phyloP scores from a whole-genome alignment of 1,140 invertebrate species.

The Calliopsis andreniformis region DNA sequence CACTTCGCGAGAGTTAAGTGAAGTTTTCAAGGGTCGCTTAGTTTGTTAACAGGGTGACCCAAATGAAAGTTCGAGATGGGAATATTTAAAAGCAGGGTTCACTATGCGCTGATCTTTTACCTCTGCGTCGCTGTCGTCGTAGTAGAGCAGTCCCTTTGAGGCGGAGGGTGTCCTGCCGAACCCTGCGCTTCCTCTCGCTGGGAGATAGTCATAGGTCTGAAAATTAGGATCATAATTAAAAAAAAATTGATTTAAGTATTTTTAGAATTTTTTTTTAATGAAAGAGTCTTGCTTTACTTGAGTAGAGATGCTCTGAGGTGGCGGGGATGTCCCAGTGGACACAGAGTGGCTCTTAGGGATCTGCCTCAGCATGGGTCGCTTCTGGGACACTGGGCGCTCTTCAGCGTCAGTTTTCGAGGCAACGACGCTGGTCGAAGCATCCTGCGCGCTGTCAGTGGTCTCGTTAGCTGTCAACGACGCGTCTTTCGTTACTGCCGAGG shows the following conservation, averaged over 20 bases:
- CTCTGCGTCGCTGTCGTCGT: constrained; percentile 78
- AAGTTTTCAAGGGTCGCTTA: background rate
- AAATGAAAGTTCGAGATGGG: background rate
- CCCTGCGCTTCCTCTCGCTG: constrained; percentile 55
- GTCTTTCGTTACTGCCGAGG: background rate
- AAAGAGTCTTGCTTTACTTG: constrained; percentile 84
- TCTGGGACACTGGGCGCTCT: background rate
- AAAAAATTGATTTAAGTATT: background rate
- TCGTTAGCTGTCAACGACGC: no score
- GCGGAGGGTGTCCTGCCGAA: constrained; percentile 69
- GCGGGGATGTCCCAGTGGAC: constrained; percentile 89
- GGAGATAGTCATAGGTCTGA: constrained; percentile 76
- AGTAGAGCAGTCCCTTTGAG: constrained; percentile 68
- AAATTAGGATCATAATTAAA: constrained; percentile 38
- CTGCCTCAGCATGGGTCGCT: constrained; percentile 43
- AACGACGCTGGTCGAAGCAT: background rate
- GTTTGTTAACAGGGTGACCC: constrained; percentile 1
- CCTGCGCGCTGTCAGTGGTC: background rate
- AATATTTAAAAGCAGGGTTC: background rate
- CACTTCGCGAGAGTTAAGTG: background rate
- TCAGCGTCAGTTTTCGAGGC: background rate
- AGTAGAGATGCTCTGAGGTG: constrained; percentile 92
- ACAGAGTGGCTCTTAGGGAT: constrained; percentile 53
- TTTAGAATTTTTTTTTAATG: background rate
- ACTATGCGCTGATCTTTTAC: constrained; percentile 60